Evolutionary conservation across 1,140 invertebrate genomes (phyloP).

Genomic region (Samia ricini): DNA sequence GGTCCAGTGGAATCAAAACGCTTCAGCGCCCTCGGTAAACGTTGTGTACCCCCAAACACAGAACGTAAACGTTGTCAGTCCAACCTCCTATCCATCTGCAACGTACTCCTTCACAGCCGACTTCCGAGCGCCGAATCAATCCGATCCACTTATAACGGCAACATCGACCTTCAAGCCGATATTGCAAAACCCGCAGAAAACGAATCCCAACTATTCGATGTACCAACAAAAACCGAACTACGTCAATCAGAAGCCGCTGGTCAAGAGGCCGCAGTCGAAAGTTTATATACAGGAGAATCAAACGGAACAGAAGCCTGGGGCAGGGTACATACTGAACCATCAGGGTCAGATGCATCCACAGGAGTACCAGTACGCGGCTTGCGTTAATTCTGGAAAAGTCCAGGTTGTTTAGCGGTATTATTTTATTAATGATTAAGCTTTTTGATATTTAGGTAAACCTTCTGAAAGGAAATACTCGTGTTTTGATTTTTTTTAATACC

Average conservation of each 20-base stretch:
- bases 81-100: slow-evolving; percentile 80
- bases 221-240: slow-evolving; percentile 63
- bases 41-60: slow-evolving; percentile 79
- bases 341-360: slow-evolving; percentile 58
- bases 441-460: too few species aligned
- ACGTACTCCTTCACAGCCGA: slow-evolving; percentile 89
- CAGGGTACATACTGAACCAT: slow-evolving; percentile 55
- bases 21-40: slow-evolving; percentile 77
- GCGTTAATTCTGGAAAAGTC: slow-evolving; percentile 61
- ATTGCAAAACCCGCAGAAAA: slow-evolving; percentile 62
- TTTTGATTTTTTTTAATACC: too few species aligned
- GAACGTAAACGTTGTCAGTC: slow-evolving; percentile 79
- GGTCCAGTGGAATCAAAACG: slow-evolving; percentile 83
- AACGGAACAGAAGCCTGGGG: slow-evolving; percentile 51
- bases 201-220: slow-evolving; percentile 51
- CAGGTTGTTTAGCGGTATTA: slow-evolving; percentile 38
- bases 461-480: too few species aligned
- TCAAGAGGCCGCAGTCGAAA: slow-evolving; percentile 59
- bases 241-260: slow-evolving; percentile 41
- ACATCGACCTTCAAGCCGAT: slow-evolving; percentile 73
- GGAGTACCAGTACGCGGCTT: slow-evolving; percentile 60
- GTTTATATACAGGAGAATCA: slow-evolving; percentile 52
- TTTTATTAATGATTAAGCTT: too few species aligned
- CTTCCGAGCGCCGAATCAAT: slow-evolving; percentile 81
- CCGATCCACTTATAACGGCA: slow-evolving; percentile 71